Percentiles rank a stretch among this genome's conserved stretches.
Conservation (phyloP, 2,888 invertebrate species). For the Lasius fuliginosus region DNA sequence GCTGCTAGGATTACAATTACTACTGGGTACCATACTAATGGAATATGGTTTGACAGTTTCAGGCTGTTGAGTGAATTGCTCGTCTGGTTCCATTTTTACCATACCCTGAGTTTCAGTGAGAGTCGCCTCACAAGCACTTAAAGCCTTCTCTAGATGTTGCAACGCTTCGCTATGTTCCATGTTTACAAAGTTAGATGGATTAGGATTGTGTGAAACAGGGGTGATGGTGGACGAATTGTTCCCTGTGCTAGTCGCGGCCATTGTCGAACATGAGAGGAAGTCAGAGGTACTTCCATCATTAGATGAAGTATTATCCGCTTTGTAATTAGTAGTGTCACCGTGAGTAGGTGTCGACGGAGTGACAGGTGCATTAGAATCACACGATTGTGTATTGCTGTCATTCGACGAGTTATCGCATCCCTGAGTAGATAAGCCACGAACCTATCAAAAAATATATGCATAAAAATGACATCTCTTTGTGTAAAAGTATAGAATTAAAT, state of each 20-base stretch:
- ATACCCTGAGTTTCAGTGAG: conserved; percentile 84
- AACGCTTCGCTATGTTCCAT: conserved; percentile 85
- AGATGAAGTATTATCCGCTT: conserved; percentile 75
- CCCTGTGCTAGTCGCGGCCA: conserved; percentile 71
- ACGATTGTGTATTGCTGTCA: conserved; percentile 74
- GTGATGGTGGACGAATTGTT: conserved; percentile 70
- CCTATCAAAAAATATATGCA: conserved; percentile 70
- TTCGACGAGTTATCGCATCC: conserved; percentile 78
- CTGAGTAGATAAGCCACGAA: conserved; percentile 84
- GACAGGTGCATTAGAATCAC: conserved; percentile 71
- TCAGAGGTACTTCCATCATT: conserved; percentile 76
- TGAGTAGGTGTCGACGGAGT: conserved; percentile 77
- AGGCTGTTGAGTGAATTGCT: conserved; percentile 82
- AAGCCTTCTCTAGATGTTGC: conserved; percentile 85
- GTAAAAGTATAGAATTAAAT: background rate
- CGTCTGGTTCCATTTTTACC: conserved; percentile 85
- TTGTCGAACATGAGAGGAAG: conserved; percentile 72
- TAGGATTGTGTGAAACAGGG: conserved; percentile 72
- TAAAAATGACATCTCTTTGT: background rate
- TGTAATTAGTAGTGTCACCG: conserved; percentile 69
- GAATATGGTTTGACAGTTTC: conserved; percentile 83
- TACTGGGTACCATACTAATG: conserved; percentile 83
- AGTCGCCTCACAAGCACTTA: conserved; percentile 84
- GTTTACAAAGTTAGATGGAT: conserved; percentile 81
- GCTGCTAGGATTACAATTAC: conserved; percentile 83